Conservation (phyloP, 2,113 vertebrate genomes). For the Heterotilapia buettikoferi region DNA sequence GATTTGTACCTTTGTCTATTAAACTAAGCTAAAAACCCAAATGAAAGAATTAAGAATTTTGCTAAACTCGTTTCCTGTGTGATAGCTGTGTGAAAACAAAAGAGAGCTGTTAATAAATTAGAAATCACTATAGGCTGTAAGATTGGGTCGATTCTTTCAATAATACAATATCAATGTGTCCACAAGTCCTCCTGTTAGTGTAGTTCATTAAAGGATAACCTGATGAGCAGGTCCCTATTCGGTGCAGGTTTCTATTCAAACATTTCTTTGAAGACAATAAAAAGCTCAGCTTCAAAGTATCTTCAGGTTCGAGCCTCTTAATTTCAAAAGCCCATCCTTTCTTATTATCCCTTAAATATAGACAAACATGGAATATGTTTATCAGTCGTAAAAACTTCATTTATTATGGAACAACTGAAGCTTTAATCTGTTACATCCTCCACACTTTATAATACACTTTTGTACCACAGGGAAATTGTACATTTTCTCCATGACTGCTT, state of each 20-base stretch:
- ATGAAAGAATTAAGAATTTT: background rate
- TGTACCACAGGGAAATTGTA: background rate
- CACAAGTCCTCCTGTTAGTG: background rate
- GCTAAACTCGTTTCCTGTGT: background rate
- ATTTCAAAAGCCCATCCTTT: rapidly evolving
- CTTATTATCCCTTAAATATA: background rate
- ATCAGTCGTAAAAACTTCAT: background rate
- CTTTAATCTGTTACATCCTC: background rate
- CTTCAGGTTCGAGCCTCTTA: background rate
- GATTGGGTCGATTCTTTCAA: background rate
- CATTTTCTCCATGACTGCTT: background rate
- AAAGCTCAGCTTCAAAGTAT: background rate
- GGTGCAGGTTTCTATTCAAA: background rate
- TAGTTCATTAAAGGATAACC: background rate
- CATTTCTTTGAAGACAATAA: background rate
- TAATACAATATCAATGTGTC: background rate
- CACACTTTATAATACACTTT: background rate
- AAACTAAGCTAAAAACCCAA: background rate
- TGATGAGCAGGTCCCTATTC: background rate
- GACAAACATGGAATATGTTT: background rate
- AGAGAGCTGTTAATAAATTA: background rate
- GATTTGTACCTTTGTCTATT: background rate
- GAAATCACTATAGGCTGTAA: background rate
- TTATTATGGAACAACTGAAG: background rate
- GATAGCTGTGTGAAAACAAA: background rate